Percentiles rank a stretch among this genome's conserved stretches.
Evolutionary conservation across 1,140 invertebrate genomes (phyloP).

Genomic region (Chymomyza costata): DNA sequence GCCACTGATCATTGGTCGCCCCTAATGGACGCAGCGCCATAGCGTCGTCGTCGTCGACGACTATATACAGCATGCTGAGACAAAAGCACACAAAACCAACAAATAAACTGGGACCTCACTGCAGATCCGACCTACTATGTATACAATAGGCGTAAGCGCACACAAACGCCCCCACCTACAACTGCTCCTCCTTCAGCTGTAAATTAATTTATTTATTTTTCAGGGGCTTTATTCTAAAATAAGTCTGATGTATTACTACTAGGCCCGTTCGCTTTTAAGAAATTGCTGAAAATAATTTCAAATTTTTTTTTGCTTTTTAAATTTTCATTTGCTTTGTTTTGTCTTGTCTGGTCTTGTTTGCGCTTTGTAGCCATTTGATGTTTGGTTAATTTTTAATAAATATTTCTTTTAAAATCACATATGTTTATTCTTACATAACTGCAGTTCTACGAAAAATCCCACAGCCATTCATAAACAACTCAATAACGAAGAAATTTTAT

Average conservation of each 20-base stretch:
- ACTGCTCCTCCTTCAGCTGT: conserved; percentile 24
- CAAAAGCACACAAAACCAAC: no score
- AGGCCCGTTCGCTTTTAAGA: conserved; percentile 41
- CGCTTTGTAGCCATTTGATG: no score
- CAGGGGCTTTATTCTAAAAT: conserved; percentile 61
- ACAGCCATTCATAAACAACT: no score
- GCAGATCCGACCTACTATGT: not conserved
- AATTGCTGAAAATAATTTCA: conserved; percentile 42
- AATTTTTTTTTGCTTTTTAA: conserved; percentile 39
- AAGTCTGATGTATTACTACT: conserved; percentile 66
- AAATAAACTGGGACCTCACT: conserved; percentile 6
- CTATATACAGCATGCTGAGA: not conserved
- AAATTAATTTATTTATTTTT: conserved; percentile 53
- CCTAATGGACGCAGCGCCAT: not conserved
- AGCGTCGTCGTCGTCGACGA: conserved; percentile 10
- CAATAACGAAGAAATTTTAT: no score
- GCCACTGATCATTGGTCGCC: not conserved
- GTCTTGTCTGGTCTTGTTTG: no score
- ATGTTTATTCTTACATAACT: no score
- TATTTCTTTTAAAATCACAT: no score
- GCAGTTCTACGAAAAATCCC: no score
- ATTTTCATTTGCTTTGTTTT: conserved; percentile 15
- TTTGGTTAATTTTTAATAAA: no score
- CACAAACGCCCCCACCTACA: not conserved
- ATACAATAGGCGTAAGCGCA: not conserved